Conservation (phyloP, 2,113 vertebrate species). For the Athene noctua region DNA sequence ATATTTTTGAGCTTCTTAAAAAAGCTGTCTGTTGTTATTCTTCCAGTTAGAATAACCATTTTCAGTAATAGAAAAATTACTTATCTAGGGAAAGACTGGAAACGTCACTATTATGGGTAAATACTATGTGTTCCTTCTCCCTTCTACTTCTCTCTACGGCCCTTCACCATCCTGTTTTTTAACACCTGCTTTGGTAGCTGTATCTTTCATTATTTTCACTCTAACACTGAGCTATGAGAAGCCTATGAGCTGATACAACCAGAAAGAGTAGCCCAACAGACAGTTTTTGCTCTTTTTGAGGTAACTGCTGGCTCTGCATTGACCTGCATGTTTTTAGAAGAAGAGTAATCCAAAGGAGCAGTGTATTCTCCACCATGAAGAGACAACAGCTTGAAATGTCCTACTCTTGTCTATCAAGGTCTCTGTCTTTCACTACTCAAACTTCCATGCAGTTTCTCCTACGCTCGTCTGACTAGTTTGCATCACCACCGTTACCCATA, state of each 20-base stretch:
- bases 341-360: not conserved
- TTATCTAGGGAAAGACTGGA: not conserved
- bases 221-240: not conserved
- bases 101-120: not conserved
- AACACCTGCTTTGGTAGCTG: not conserved
- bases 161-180: not conserved
- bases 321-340: not conserved
- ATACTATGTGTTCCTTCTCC: not conserved
- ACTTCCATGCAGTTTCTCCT: not conserved
- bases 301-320: not conserved
- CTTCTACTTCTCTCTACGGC: not conserved
- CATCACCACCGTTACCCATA: not conserved
- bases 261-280: not conserved
- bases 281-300: not conserved
- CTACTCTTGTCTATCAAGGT: not conserved
- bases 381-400: not conserved
- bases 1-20: conserved; percentile 32
- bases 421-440: not conserved
- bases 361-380: not conserved
- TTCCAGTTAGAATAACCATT: conserved; percentile 37
- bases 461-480: not conserved
- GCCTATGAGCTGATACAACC: not conserved
- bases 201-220: not conserved
- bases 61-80: conserved; percentile 37
- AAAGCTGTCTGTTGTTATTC: conserved; percentile 27